Evolutionary conservation across 2,113 vertebrate genomes (phyloP).

Genomic region (Stercorarius parasiticus): DNA sequence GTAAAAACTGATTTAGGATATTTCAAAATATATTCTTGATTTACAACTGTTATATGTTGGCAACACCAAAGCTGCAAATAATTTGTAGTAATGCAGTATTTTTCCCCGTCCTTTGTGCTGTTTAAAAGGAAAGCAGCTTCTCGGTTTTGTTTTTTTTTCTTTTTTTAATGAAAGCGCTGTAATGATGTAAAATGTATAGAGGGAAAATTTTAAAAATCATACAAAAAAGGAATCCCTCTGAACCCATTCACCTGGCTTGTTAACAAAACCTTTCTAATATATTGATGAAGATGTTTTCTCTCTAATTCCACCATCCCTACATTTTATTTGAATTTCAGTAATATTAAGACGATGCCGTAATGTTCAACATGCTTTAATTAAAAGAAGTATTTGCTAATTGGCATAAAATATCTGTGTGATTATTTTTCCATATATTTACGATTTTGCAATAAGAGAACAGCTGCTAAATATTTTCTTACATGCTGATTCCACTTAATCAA

Average conservation of each 20-base stretch:
- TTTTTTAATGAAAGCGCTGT: not conserved
- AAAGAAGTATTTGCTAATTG: slow-evolving; percentile 65
- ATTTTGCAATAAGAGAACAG: slow-evolving; percentile 37
- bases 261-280: slow-evolving; percentile 49
- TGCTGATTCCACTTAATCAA: slow-evolving; percentile 34
- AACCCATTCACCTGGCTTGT: slow-evolving; percentile 27
- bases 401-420: slow-evolving; percentile 64
- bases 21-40: slow-evolving; percentile 50
- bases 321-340: slow-evolving; percentile 41
- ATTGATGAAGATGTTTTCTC: slow-evolving; percentile 16
- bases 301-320: not conserved
- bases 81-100: slow-evolving; percentile 46
- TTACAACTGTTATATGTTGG: slow-evolving; percentile 48
- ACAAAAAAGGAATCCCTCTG: not conserved
- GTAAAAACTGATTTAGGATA: slow-evolving; percentile 53
- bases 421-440: slow-evolving; percentile 44
- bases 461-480: slow-evolving; percentile 65
- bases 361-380: slow-evolving; percentile 40
- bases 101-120: slow-evolving; percentile 36
- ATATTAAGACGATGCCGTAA: not conserved
- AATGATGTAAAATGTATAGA: not conserved
- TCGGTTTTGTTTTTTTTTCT: no score
- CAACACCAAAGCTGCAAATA: slow-evolving; percentile 38
- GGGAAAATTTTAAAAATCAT: not conserved
- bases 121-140: slow-evolving; percentile 31